phyloP scores from a whole-genome alignment of 2,113 vertebrate species.

The Etheostoma spectabile region DNA sequence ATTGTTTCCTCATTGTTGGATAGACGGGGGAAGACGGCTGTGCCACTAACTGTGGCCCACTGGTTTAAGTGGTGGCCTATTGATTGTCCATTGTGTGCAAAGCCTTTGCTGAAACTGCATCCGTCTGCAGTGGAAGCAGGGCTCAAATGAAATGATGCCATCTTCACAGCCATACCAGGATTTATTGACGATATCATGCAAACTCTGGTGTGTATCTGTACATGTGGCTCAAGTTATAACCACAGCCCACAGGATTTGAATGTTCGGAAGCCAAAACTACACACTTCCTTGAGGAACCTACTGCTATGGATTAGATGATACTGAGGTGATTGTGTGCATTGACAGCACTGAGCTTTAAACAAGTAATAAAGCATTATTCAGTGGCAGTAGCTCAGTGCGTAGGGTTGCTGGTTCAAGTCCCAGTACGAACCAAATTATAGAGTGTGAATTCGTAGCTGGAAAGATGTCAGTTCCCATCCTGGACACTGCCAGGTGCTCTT shows the following conservation, averaged over 20 bases:
- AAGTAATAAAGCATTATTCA: background rate
- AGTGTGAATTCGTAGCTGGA: too few species aligned
- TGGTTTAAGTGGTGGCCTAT: constrained; percentile 62
- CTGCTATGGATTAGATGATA: background rate
- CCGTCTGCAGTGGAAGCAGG: constrained; percentile 7
- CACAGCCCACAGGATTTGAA: constrained; percentile 26
- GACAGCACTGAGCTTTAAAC: background rate
- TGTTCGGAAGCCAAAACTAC: background rate
- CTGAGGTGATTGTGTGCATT: background rate
- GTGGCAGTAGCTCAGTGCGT: too few species aligned
- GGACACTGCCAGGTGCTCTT: too few species aligned
- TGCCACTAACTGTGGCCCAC: constrained; percentile 40
- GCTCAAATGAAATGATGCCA: constrained; percentile 24
- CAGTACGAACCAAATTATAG: too few species aligned
- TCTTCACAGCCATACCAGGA: background rate
- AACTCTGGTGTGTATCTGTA: background rate
- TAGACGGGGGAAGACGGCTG: constrained; percentile 25
- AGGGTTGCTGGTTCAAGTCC: too few species aligned
- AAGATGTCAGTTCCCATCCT: too few species aligned
- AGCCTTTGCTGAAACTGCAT: constrained; percentile 36
- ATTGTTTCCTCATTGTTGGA: constrained; percentile 61
- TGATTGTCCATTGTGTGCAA: constrained; percentile 53
- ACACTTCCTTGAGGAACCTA: background rate
- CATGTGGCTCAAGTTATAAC: background rate
- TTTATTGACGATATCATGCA: background rate